phyloP scores from a whole-genome alignment of 2,888 invertebrate species.

The Caenorhabditis sp. region DNA sequence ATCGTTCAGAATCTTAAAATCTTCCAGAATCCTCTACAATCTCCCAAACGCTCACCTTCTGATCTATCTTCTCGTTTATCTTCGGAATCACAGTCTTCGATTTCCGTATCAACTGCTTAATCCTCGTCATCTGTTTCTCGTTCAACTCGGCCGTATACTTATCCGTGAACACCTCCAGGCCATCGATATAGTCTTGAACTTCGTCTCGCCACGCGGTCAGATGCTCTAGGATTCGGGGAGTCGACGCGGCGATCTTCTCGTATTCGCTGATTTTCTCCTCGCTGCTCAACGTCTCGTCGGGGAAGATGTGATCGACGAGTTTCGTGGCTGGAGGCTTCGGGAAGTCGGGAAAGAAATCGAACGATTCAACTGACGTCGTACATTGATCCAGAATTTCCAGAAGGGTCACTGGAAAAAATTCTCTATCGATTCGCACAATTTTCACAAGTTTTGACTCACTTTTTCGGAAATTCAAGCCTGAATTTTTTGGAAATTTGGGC shows the following conservation, averaged over 20 bases:
- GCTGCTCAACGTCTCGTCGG: not conserved
- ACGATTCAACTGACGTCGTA: not conserved
- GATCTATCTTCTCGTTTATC: slow-evolving; percentile 40
- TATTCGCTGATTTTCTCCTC: slow-evolving; percentile 29
- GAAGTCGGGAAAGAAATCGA: slow-evolving; percentile 31
- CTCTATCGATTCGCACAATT: not conserved
- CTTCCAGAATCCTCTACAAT: not conserved
- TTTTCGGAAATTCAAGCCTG: too few species aligned
- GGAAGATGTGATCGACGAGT: slow-evolving; percentile 46
- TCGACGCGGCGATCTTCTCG: slow-evolving; percentile 34
- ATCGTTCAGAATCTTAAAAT: not conserved
- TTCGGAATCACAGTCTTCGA: slow-evolving; percentile 9
- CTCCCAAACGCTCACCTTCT: slow-evolving; percentile 23
- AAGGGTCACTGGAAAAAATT: slow-evolving; percentile 29
- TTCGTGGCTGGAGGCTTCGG: slow-evolving; percentile 46
- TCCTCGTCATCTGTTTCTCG: slow-evolving; percentile 17
- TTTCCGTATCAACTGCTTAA: not conserved
- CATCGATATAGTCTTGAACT: not conserved
- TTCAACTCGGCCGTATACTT: slow-evolving; percentile 17
- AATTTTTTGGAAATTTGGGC: too few species aligned
- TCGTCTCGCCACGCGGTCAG: slow-evolving; percentile 41
- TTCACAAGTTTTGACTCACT: too few species aligned
- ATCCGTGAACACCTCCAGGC: slow-evolving; percentile 5
- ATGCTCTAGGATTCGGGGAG: slow-evolving; percentile 7
- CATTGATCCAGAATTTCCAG: slow-evolving; percentile 19